A percentile compares a stretch with the other conserved stretches of the same genome.
These are phyloP conservation scores for Pterobdella sp. DNA, from an alignment of 2,888 invertebrate genomes.

Conservation along the genomic window DNA sequence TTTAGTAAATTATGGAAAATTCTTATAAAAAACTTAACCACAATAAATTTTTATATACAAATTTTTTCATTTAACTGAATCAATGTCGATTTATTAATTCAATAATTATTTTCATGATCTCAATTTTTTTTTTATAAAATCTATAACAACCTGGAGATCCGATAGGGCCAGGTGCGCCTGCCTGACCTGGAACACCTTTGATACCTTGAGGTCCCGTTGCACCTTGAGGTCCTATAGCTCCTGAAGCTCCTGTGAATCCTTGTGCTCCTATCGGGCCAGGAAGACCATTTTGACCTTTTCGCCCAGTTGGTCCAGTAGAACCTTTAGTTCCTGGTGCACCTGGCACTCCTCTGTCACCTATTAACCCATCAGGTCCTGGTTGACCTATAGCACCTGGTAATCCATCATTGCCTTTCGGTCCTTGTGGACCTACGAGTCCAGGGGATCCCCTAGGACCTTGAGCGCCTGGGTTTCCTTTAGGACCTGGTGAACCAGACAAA, in stretches of 20 bases:
- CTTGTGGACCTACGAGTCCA: slow-evolving; percentile 30
- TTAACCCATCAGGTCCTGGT: slow-evolving; percentile 55
- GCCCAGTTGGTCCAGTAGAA: slow-evolving; percentile 25
- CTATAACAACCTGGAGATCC: slow-evolving; percentile 34
- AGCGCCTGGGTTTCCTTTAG: slow-evolving; percentile 26
- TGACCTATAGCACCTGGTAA: slow-evolving; percentile 40
- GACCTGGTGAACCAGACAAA: slow-evolving; percentile 21
- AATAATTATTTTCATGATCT: too few relatives aligned
- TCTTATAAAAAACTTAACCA: too few relatives aligned
- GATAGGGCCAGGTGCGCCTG: slow-evolving; percentile 28
- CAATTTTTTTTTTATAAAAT: too few relatives aligned
- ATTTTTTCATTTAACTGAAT: too few relatives aligned
- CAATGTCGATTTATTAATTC: too few relatives aligned
- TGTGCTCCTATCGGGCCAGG: slow-evolving; percentile 22
- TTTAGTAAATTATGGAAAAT: too few relatives aligned
- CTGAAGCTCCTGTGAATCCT: slow-evolving; percentile 29
- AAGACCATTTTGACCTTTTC: slow-evolving; percentile 20
- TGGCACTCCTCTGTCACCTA: slow-evolving; percentile 38
- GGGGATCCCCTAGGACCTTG: slow-evolving; percentile 18
- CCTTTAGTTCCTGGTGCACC: slow-evolving; percentile 29
- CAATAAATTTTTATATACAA: too few relatives aligned
- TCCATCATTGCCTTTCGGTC: slow-evolving; percentile 35
- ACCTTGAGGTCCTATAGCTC: slow-evolving; percentile 27
- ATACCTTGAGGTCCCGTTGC: slow-evolving; percentile 28
- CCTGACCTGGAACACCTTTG: slow-evolving; percentile 33